phyloP scores from a whole-genome alignment of 2,797 vertebrate genomes.

The Fratercula arctica region DNA sequence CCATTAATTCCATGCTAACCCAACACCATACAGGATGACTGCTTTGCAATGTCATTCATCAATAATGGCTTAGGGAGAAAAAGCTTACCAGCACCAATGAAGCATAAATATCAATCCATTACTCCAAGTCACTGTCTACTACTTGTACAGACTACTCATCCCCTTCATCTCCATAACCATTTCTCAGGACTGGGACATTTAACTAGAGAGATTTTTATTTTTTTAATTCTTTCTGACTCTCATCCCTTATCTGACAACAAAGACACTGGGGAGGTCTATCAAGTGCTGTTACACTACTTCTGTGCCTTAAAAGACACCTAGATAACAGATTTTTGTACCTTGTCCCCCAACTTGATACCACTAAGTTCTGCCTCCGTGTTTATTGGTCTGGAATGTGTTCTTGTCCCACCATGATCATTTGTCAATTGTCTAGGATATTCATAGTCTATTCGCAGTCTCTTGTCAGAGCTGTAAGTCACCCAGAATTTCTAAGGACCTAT shows the following conservation, averaged over 20 bases:
- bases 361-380: background rate
- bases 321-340: background rate
- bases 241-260: background rate
- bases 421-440: background rate
- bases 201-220: background rate
- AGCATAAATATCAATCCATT: background rate
- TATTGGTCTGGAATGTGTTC: background rate
- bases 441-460: background rate
- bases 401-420: background rate
- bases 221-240: background rate
- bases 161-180: background rate
- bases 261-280: background rate
- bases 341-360: background rate
- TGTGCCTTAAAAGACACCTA: background rate
- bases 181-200: background rate
- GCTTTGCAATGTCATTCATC: background rate
- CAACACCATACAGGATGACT: background rate
- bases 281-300: background rate
- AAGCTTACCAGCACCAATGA: background rate
- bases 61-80: background rate
- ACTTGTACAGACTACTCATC: background rate
- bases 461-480: background rate
- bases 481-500: background rate
- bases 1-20: background rate
- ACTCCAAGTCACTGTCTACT: background rate